Evolutionary conservation across 2,113 vertebrate genomes (phyloP).

Genomic region (Mola mola): DNA sequence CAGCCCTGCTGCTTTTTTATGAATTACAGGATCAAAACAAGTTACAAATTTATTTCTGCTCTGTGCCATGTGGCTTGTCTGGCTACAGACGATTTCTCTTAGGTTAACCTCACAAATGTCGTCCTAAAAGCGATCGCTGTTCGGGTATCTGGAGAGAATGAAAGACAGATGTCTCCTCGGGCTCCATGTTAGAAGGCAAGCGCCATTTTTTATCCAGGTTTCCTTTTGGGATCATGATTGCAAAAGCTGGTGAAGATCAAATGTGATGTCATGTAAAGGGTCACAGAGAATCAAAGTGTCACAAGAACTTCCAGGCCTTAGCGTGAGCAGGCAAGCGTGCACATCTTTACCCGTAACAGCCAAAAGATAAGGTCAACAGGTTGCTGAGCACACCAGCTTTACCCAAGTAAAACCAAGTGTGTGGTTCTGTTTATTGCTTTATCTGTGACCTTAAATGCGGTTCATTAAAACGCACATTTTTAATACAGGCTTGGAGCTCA

Average conservation of each 20-base stretch:
- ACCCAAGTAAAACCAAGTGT: too few species aligned
- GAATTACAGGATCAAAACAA: slow-evolving; percentile 1
- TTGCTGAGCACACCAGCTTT: too few species aligned
- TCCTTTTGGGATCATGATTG: slow-evolving; percentile 21
- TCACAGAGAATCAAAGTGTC: not conserved
- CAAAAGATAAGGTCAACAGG: not conserved
- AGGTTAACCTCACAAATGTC: not conserved
- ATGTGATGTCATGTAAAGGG: slow-evolving; percentile 13
- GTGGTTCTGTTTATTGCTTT: too few species aligned
- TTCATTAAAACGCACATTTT: too few species aligned
- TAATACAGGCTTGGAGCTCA: too few species aligned
- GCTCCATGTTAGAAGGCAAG: slow-evolving; percentile 11
- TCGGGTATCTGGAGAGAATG: slow-evolving; percentile 13
- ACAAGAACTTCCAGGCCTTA: not conserved
- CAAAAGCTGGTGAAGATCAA: not conserved
- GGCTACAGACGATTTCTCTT: not conserved
- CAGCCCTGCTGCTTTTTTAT: not conserved
- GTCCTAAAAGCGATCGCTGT: slow-evolving; percentile 4
- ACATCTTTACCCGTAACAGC: slow-evolving; percentile 34
- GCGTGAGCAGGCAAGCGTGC: slow-evolving; percentile 19
- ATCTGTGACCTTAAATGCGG: too few species aligned
- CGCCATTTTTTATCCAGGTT: slow-evolving; percentile 14
- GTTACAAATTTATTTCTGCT: not conserved
- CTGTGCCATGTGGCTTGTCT: not conserved
- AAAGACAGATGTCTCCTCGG: slow-evolving; percentile 1